phyloP scores from a whole-genome alignment of 2,888 invertebrate species.

The Drosophila niveifrons region DNA sequence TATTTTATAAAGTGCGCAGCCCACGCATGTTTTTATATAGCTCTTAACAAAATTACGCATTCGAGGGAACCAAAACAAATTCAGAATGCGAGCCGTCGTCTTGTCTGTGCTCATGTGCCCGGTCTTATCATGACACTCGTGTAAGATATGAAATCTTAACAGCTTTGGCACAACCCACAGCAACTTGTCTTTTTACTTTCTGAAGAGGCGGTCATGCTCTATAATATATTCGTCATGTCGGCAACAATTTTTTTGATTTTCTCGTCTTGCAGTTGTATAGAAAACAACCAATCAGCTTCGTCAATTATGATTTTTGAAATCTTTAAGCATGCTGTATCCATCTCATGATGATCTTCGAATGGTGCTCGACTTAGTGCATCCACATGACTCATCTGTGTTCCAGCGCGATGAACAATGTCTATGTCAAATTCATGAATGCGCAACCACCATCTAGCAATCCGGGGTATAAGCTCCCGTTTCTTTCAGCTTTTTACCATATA shows the following conservation, averaged over 20 bases:
- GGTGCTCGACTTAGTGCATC: slow-evolving; percentile 1
- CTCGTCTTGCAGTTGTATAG: slow-evolving; percentile 48
- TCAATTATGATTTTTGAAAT: slow-evolving; percentile 43
- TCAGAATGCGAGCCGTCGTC: background rate
- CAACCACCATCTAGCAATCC: slow-evolving; percentile 40
- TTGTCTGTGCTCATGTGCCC: slow-evolving; percentile 10
- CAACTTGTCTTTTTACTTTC: slow-evolving; percentile 1
- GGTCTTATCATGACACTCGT: slow-evolving; percentile 10
- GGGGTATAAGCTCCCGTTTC: slow-evolving; percentile 28
- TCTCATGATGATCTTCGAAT: background rate
- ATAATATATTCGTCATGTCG: slow-evolving; percentile 6
- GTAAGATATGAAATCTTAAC: slow-evolving; percentile 15
- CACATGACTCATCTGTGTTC: background rate
- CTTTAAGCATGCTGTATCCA: background rate
- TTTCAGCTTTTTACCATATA: background rate
- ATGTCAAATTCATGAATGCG: slow-evolving; percentile 5
- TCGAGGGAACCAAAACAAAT: slow-evolving; percentile 19
- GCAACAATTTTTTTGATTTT: background rate
- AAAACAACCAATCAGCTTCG: slow-evolving; percentile 46
- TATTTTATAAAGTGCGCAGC: slow-evolving; percentile 19
- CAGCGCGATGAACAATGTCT: background rate
- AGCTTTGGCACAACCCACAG: slow-evolving; percentile 21
- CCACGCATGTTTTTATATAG: slow-evolving; percentile 13
- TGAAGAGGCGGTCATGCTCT: slow-evolving; percentile 18
- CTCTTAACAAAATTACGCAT: slow-evolving; percentile 15